Evolutionary conservation across 92 coral and sea anemone species (phyloP), one percentile per base, ranked within the genome.

Genomic region (Parazoanthus atlanticus): DNA sequence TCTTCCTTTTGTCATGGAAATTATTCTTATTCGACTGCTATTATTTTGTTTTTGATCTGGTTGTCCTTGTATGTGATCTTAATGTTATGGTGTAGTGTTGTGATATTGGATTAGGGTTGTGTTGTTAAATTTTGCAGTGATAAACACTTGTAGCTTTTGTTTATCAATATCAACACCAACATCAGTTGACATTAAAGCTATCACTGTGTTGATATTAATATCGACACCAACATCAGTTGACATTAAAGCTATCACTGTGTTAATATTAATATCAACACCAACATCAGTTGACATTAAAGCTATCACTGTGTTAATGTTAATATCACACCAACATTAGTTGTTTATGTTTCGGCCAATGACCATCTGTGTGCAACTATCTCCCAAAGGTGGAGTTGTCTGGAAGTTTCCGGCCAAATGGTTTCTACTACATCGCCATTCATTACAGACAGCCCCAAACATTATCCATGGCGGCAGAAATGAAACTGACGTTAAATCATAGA

Each of bases 341-440:
- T n/a, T 46, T 1, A 6, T 46, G 52, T 46, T 46, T 46, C 58
- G 21, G 19, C 21, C 5, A 52, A 2, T 52, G 17, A 52, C 19
- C 58, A 13, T 52, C 58, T 52, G 58, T 52, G 17, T 52, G 17
- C 58, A 52, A 1, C 12, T 52, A 3, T 52, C 19, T 40, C 70
- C 71, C 36, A 36, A 43, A 84, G 87, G 87, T 84, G 16, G 38
- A 13, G 52, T 41, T 84, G 26, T 40, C 85, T 16, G 95, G 95
- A 25, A 29, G 65, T 28, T 93, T 91, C 36, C 41, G 90, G 32
- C 43, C 88, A 28, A 29, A 71, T 31, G 93, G 75, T 31, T 67
- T 81, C 49, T 95, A 93, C 89, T 82, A 92, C 70, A 78, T 95
- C 58, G 74, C 94, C n/a, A 32, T 95, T 13, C 96, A 93, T 36